A percentile compares a stretch with the other conserved stretches of the same genome.
Conservation (phyloP, 2,888 invertebrate genomes). For the Lysandra coridon region DNA sequence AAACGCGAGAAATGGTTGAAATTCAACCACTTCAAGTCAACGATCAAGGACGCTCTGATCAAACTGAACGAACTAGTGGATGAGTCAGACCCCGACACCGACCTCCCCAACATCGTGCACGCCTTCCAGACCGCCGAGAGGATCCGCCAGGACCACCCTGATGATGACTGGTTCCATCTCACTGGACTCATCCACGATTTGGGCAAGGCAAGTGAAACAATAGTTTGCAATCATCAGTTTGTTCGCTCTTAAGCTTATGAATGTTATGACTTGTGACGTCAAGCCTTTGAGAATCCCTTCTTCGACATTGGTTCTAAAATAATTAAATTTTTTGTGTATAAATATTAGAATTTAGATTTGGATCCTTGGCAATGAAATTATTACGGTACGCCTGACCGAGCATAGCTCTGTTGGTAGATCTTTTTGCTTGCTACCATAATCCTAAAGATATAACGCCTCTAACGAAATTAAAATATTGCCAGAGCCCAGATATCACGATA, state of each 20-base stretch:
- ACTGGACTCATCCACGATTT: constrained; percentile 97
- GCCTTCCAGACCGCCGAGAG: constrained; percentile 98
- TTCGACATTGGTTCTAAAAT: not conserved
- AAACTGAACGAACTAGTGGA: constrained; percentile 94
- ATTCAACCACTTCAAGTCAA: constrained; percentile 91
- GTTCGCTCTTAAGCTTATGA: not conserved
- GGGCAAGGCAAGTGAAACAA: constrained; percentile 87
- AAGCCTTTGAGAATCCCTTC: not conserved
- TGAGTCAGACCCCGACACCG: constrained; percentile 97
- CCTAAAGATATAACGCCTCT: no score
- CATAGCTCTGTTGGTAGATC: no score
- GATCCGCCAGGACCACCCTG: constrained; percentile 90
- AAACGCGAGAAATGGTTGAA: constrained; percentile 85
- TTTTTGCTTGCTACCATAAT: no score
- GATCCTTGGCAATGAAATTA: no score
- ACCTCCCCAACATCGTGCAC: constrained; percentile 96
- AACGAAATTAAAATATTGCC: not conserved
- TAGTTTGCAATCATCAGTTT: not conserved
- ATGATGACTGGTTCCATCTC: constrained; percentile 96
- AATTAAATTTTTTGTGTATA: not conserved
- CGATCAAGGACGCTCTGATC: constrained; percentile 91
- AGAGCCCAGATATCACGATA: not conserved
- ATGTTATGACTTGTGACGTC: no score
- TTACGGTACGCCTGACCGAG: no score
- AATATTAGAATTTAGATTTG: no score